Conservation (phyloP, 2,888 invertebrate species). For the Carabus problematicus region DNA sequence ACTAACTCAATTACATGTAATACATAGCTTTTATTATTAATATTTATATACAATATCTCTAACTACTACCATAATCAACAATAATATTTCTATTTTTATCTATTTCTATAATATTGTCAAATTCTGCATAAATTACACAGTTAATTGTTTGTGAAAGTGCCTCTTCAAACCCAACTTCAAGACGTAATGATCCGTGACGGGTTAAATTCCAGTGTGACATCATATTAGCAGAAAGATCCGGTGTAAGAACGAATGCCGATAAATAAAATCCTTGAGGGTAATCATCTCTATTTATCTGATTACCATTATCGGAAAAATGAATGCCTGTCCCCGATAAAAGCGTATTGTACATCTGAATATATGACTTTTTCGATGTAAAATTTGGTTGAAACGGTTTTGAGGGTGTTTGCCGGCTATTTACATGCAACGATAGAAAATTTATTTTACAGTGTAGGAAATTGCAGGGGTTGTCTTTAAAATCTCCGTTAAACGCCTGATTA, state of each 20-base stretch:
- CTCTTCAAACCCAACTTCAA: too few relatives aligned
- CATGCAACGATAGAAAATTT: slow-evolving; percentile 45
- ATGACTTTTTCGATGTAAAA: slow-evolving; percentile 39
- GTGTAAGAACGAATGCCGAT: slow-evolving; percentile 49
- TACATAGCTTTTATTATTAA: too few relatives aligned
- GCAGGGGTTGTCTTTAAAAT: slow-evolving; percentile 40
- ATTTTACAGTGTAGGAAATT: slow-evolving; percentile 44
- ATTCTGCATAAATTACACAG: too few relatives aligned
- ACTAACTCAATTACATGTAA: too few relatives aligned
- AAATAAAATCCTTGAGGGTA: slow-evolving; percentile 46
- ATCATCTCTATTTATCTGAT: slow-evolving; percentile 42
- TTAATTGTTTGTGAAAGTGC: too few relatives aligned
- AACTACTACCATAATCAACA: slow-evolving; percentile 49
- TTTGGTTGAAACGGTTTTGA: slow-evolving; percentile 46
- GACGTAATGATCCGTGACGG: too few relatives aligned
- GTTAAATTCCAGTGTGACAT: slow-evolving; percentile 45
- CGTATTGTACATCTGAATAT: slow-evolving; percentile 48
- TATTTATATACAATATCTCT: too few relatives aligned
- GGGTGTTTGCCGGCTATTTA: slow-evolving; percentile 46
- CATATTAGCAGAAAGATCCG: slow-evolving; percentile 47
- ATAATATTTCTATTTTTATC: too few relatives aligned
- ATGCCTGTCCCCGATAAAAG: slow-evolving; percentile 46
- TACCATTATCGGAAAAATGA: slow-evolving; percentile 46
- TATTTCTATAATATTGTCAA: too few relatives aligned
- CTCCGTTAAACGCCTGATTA: slow-evolving; percentile 47